Evolutionary conservation across 1,140 invertebrate genomes (phyloP).

Genomic region (Drosophila persimilis): DNA sequence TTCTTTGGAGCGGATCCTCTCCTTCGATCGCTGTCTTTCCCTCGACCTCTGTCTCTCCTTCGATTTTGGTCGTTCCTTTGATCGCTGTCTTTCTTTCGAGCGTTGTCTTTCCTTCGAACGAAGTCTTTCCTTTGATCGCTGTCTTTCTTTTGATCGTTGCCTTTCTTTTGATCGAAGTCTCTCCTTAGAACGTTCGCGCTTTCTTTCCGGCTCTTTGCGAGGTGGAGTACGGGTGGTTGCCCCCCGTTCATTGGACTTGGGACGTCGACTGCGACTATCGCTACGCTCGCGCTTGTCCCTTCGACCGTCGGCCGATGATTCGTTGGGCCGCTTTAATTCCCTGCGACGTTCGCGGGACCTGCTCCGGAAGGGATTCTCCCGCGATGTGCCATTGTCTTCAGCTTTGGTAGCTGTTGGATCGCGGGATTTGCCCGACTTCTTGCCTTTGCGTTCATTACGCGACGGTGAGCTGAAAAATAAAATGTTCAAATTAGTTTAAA

Average conservation of each 20-base stretch:
- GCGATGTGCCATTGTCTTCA: slow-evolving; percentile 24
- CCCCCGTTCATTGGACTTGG: slow-evolving; percentile 34
- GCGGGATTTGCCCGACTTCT: slow-evolving; percentile 45
- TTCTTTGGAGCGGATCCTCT: slow-evolving; percentile 10
- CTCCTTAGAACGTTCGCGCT: slow-evolving; percentile 24
- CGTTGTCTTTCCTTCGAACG: slow-evolving; percentile 33
- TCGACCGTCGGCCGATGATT: slow-evolving; percentile 39
- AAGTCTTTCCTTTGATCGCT: slow-evolving; percentile 30
- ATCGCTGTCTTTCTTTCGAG: slow-evolving; percentile 27
- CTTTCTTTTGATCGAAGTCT: slow-evolving; percentile 16
- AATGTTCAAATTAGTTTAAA: neutral
- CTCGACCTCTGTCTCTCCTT: slow-evolving; percentile 19
- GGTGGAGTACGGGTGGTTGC: slow-evolving; percentile 36
- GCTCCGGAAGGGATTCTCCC: slow-evolving; percentile 60
- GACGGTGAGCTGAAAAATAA: slow-evolving; percentile 36
- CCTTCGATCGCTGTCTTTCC: slow-evolving; percentile 13
- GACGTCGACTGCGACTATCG: slow-evolving; percentile 21
- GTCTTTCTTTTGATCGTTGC: slow-evolving; percentile 35
- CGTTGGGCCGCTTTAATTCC: slow-evolving; percentile 42
- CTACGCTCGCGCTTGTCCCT: slow-evolving; percentile 6
- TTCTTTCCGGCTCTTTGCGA: slow-evolving; percentile 26
- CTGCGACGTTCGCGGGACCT: slow-evolving; percentile 66
- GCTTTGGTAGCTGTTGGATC: slow-evolving; percentile 17
- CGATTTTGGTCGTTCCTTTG: slow-evolving; percentile 7
- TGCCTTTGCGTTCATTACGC: slow-evolving; percentile 42